Evolutionary conservation across 2,113 vertebrate species (phyloP).

Genomic region (Corvus cornix): DNA sequence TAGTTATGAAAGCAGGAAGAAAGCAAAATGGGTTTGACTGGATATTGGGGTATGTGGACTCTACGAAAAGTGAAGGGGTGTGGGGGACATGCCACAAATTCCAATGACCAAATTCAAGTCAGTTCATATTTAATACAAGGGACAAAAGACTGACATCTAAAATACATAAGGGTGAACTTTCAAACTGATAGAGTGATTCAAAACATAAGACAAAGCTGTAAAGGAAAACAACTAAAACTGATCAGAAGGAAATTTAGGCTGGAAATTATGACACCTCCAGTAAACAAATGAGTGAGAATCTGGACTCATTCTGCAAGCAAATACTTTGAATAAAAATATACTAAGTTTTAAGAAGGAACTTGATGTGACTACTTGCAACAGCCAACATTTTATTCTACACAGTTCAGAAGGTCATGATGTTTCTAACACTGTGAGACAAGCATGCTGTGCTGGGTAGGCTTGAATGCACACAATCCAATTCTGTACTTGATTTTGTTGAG

Average conservation of each 20-base stretch:
- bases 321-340: background rate
- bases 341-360: background rate
- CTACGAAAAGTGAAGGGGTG: rapidly evolving
- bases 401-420: background rate
- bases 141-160: background rate
- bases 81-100: background rate
- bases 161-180: background rate
- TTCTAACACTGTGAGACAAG: background rate
- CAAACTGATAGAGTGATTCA: background rate
- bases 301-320: background rate
- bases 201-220: background rate
- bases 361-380: background rate
- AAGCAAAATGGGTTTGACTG: background rate
- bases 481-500: background rate
- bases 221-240: background rate
- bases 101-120: background rate
- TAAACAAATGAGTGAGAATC: background rate
- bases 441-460: rapidly evolving
- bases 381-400: background rate
- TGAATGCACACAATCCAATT: background rate
- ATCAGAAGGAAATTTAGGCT: background rate
- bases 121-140: background rate
- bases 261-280: background rate
- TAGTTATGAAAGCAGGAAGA: background rate
- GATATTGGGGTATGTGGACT: background rate